phyloP scores from a whole-genome alignment of 2,113 vertebrate species.

The Okapia johnstoni region DNA sequence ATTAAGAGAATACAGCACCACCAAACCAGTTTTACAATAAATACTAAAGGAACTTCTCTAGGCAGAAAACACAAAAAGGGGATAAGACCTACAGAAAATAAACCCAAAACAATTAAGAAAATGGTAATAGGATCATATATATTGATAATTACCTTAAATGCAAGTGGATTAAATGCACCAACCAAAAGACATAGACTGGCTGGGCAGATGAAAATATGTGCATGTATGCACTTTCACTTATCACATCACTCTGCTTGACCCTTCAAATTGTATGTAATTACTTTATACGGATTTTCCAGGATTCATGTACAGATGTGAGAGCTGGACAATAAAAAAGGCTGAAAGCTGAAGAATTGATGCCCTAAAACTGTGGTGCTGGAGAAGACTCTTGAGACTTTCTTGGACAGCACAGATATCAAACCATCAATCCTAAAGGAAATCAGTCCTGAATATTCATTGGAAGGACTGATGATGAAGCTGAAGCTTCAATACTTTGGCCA shows the following conservation, averaged over 20 bases:
- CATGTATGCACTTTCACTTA: background rate
- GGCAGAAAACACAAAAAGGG: background rate
- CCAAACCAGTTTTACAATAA: background rate
- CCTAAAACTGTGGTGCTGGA: background rate
- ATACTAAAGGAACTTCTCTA: background rate
- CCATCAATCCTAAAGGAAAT: background rate
- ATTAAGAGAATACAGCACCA: background rate
- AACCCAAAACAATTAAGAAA: background rate
- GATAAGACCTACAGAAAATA: background rate
- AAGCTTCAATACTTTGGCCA: background rate
- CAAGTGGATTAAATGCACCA: background rate
- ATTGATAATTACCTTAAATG: background rate
- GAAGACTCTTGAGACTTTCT: background rate
- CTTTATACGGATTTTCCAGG: background rate
- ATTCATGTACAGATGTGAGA: background rate
- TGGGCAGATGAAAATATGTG: background rate
- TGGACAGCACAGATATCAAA: background rate
- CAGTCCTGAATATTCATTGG: background rate
- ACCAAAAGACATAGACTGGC: background rate
- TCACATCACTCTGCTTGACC: background rate
- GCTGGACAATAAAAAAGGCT: background rate
- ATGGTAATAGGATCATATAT: background rate
- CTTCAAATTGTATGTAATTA: background rate
- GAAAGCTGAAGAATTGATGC: background rate
- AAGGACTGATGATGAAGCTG: background rate